These are phyloP conservation scores for Hermetia illucens DNA, from an alignment of 1,140 invertebrate genomes.

Conservation along the genomic window DNA sequence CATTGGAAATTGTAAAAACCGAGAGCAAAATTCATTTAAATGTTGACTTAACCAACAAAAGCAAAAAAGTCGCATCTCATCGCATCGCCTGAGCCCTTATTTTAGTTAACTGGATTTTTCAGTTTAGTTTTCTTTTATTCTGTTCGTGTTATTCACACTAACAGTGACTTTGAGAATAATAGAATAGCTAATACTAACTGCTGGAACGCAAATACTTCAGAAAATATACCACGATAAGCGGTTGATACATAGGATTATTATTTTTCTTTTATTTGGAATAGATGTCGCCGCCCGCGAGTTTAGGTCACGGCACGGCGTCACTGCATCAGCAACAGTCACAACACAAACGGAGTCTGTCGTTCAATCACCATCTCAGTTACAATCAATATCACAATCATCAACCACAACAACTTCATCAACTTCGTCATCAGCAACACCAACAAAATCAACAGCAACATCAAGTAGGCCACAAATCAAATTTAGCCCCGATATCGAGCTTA, in stretches of 20 bases:
- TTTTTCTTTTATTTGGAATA: conserved; percentile 20
- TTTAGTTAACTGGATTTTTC: too few species aligned
- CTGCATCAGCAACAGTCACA: conserved; percentile 22
- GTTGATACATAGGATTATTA: too few species aligned
- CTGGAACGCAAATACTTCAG: too few species aligned
- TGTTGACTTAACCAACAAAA: too few species aligned
- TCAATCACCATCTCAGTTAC: conserved; percentile 49
- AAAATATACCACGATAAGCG: too few species aligned
- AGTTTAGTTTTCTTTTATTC: too few species aligned
- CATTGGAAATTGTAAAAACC: too few species aligned
- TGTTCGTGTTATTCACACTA: too few species aligned
- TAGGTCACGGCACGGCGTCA: conserved; percentile 6
- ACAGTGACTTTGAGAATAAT: too few species aligned
- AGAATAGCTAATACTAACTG: too few species aligned
- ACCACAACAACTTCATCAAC: conserved; percentile 37
- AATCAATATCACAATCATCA: conserved; percentile 39
- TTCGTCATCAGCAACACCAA: conserved; percentile 34
- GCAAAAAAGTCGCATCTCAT: not conserved
- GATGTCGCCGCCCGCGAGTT: conserved; percentile 35
- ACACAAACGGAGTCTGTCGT: conserved; percentile 48
- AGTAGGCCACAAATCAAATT: conserved; percentile 29
- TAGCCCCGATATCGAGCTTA: conserved; percentile 28
- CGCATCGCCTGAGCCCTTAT: conserved; percentile 5
- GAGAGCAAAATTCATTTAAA: too few species aligned
- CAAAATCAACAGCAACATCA: conserved; percentile 12